These are phyloP conservation scores for Troides oblongomaculatus DNA, from an alignment of 2,888 invertebrate genomes.

Conservation along the genomic window DNA sequence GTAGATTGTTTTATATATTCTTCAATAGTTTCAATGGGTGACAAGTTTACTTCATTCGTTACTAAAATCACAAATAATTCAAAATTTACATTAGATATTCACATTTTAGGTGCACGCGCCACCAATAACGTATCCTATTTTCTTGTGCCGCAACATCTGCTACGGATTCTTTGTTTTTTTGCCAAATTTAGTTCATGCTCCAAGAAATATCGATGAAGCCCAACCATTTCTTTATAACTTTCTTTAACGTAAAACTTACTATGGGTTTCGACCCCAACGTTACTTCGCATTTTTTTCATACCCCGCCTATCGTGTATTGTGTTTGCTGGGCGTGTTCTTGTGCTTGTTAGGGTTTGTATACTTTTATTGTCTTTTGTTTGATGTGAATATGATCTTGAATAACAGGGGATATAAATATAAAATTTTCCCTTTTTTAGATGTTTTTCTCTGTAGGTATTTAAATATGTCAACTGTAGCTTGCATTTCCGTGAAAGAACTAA, in stretches of 20 bases:
- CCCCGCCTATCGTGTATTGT: slow-evolving; percentile 3
- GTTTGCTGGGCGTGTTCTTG: slow-evolving; percentile 1
- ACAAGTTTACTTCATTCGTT: neutral
- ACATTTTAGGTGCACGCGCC: neutral
- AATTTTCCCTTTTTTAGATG: too few species aligned
- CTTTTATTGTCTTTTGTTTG: slow-evolving; percentile 1
- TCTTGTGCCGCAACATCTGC: slow-evolving; percentile 12
- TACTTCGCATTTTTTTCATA: slow-evolving; percentile 12
- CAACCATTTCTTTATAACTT: slow-evolving; percentile 10
- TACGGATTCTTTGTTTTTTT: neutral
- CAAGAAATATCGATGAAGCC: slow-evolving; percentile 16
- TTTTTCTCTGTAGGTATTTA: too few species aligned
- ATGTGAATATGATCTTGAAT: slow-evolving; percentile 5
- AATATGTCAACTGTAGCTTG: too few species aligned
- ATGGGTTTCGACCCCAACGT: slow-evolving; percentile 14
- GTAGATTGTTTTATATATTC: neutral
- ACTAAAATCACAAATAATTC: neutral
- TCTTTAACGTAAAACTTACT: slow-evolving; percentile 13
- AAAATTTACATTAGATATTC: slow-evolving; percentile 1
- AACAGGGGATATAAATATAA: neutral
- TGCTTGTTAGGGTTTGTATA: slow-evolving; percentile 3
- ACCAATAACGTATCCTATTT: slow-evolving; percentile 7
- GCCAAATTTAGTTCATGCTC: slow-evolving; percentile 5
- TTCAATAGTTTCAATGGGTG: neutral
- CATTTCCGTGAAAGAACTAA: too few species aligned